phyloP scores from a whole-genome alignment of 2,797 vertebrate species.

The Salmo trutta region DNA sequence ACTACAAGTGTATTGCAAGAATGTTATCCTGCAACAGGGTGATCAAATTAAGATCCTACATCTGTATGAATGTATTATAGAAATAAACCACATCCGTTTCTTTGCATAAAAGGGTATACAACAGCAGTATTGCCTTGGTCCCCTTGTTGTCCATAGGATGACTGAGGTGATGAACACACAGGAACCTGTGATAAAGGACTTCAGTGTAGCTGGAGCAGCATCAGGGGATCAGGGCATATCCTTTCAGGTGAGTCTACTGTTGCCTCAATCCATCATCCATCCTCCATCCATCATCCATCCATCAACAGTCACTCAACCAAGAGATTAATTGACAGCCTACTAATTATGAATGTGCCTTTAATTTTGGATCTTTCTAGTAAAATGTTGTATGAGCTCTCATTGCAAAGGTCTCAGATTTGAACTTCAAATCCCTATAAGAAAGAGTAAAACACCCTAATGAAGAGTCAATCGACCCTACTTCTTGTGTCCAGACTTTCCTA shows the following conservation, averaged over 20 bases:
- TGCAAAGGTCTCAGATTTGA: background rate
- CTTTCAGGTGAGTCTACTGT: constrained; percentile 32
- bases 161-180: constrained; percentile 42
- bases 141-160: constrained; percentile 22
- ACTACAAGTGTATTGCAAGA: too few species aligned
- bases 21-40: too few species aligned
- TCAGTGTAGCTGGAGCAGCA: constrained; percentile 21
- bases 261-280: background rate
- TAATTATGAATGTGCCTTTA: background rate
- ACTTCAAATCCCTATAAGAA: too few species aligned
- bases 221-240: constrained; percentile 32
- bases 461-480: background rate
- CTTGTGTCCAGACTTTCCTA: constrained; percentile 75
- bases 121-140: too few species aligned
- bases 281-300: too few species aligned
- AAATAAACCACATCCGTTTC: too few species aligned
- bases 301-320: background rate
- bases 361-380: background rate
- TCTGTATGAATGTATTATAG: too few species aligned
- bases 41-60: too few species aligned
- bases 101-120: too few species aligned
- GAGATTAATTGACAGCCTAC: background rate
- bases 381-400: background rate
- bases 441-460: too few species aligned
- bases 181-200: constrained; percentile 31